Evolutionary conservation across 2,797 vertebrate species (phyloP).

Genomic region (Dallia pectoralis): DNA sequence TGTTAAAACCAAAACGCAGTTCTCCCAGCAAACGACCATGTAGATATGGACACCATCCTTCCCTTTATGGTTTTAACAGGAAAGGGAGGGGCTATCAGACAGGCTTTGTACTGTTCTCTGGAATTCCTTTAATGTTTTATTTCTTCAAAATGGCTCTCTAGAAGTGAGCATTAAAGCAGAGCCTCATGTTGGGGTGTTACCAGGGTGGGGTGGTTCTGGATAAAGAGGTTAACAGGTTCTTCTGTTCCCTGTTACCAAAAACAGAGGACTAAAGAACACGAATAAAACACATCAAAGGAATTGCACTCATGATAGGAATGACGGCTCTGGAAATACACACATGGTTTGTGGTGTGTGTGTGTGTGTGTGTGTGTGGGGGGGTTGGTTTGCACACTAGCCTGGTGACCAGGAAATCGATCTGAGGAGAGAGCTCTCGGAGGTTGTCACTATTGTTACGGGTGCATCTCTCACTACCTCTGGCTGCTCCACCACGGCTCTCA

Average conservation of each 20-base stretch:
- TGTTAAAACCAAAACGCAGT: neutral
- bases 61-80: slow-evolving; percentile 25
- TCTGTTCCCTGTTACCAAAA: neutral
- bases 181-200: slow-evolving; percentile 23
- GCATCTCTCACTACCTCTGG: neutral
- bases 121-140: slow-evolving; percentile 49
- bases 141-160: slow-evolving; percentile 41
- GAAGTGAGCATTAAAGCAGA: slow-evolving; percentile 22
- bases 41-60: slow-evolving; percentile 31
- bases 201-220: neutral
- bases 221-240: slow-evolving; percentile 1
- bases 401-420: slow-evolving; percentile 53
- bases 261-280: neutral
- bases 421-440: neutral
- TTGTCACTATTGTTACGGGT: slow-evolving; percentile 32
- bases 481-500: slow-evolving; percentile 9
- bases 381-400: slow-evolving; percentile 55
- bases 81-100: slow-evolving; percentile 33
- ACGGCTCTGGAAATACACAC: no score
- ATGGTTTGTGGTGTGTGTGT: slow-evolving; percentile 24
- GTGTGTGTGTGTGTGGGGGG: slow-evolving; percentile 36
- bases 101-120: slow-evolving; percentile 34
- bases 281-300: no score
- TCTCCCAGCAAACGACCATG: neutral
- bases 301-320: no score